Base-by-base conservation (phyloP, 2,113 vertebrate species). In the Puntigrus tetrazona region DNA sequence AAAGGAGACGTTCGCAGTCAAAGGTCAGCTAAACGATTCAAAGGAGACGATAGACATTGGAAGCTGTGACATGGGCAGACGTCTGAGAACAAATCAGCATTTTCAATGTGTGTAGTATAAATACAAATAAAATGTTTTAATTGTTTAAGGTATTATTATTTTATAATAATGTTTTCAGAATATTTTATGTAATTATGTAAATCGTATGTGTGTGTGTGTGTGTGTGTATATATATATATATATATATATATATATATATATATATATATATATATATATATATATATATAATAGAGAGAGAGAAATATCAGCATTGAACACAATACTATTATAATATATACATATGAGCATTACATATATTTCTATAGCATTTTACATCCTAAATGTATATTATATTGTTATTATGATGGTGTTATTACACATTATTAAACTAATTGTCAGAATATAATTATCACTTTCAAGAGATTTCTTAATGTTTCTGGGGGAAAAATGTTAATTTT, bases 1-100 rank as follows among this genome's bases (percentile, higher is more conserved):
- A 43, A 6, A 3, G 78, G 57, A 88, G 81, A 75, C 25, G 83
- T 47, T 63, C 27, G 77, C 45, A 83, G 14, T 25, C 16, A 41
- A 13, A 43, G 5, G 38, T 72, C 34, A 11, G 43, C 11, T 55
- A 34, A 11, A 75, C 29, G 25, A 3, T 50, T 9, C 7, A 75
- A 47, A 34, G 18, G 31, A 76, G 18, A 61, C 7, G 5, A 27
- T 10, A 78, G 10, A n/a, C 43, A 29, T 3, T n/a, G 22, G n/a
- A n/a, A 57, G 52, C 14, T 38, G 67, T 70, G 20, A n/a, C 1
- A 2, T 41, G 3, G 67, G 2, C 67, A 41, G 10, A 70, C 0
- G 11, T 5, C 34, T 2, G n/a, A 70, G 67, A 36, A n/a, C 67
- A n/a, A 70, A 70, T 70, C 34, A 5, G 18, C 20, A 22, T 22